Conservation (phyloP, 2,113 vertebrate genomes). For the Limnothrissa miodon region DNA sequence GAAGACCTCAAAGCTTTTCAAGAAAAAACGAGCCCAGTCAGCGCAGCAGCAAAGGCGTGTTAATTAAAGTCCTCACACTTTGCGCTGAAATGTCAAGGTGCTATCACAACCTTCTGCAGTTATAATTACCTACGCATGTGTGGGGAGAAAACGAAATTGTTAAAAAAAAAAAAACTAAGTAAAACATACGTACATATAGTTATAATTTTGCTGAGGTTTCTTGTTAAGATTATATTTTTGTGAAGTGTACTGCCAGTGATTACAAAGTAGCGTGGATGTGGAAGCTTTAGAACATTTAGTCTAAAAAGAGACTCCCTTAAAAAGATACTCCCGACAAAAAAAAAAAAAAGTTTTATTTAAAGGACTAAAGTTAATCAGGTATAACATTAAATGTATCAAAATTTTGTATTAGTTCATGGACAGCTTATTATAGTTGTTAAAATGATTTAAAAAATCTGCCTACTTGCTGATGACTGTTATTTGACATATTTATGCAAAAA, state of each 20-base stretch:
- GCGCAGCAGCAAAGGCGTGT: neutral
- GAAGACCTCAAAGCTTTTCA: neutral
- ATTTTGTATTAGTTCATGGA: too few species aligned
- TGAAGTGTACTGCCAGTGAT: neutral
- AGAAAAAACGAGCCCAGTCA: neutral
- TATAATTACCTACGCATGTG: neutral
- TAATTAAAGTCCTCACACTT: constrained; percentile 1
- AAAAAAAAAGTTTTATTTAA: too few species aligned
- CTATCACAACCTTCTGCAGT: neutral
- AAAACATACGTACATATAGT: neutral
- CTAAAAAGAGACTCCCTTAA: too few species aligned
- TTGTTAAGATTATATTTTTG: neutral
- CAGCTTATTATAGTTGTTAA: too few species aligned
- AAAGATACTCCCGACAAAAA: too few species aligned
- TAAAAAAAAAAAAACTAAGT: neutral
- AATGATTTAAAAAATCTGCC: constrained; percentile 25
- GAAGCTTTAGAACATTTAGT: too few species aligned
- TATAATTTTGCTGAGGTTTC: neutral
- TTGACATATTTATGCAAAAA: constrained; percentile 45
- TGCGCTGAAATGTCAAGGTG: neutral
- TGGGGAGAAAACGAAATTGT: neutral
- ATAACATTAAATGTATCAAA: too few species aligned
- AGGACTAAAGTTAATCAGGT: too few species aligned
- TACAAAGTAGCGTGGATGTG: neutral
- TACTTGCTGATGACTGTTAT: constrained; percentile 35